Evolutionary conservation across 2,888 invertebrate species (phyloP).

Genomic region (Melanophora roralis): DNA sequence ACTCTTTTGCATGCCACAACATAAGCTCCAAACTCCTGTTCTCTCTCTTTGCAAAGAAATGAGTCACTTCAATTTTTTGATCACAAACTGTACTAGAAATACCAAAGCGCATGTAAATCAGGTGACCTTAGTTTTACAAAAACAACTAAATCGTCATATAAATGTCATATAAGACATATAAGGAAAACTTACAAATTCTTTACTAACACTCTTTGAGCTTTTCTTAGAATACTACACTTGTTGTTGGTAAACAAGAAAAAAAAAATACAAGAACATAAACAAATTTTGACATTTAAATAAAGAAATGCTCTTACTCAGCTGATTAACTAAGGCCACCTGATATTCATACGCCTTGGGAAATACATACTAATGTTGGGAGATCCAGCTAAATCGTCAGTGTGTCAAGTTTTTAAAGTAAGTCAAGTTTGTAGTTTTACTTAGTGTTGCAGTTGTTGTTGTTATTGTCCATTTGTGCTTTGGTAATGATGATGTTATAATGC

Average conservation of each 20-base stretch:
- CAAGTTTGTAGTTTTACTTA: conserved; percentile 25
- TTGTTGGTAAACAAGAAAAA: no score
- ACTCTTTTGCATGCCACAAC: conserved; percentile 31
- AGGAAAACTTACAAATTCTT: no score
- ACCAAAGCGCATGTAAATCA: no score
- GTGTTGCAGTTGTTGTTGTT: neutral
- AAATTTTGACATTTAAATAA: no score
- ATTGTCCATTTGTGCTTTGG: conserved; percentile 47
- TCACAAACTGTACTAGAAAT: no score
- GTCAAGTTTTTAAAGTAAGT: conserved; percentile 59
- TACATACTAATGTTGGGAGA: neutral
- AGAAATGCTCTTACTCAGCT: no score
- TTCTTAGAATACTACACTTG: no score
- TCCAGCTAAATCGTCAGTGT: conserved; percentile 49
- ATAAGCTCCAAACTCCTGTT: neutral
- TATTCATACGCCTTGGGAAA: conserved; percentile 33
- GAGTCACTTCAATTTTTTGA: conserved; percentile 37
- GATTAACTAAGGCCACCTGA: neutral
- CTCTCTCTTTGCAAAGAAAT: neutral
- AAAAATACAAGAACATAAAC: no score
- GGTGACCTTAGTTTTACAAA: no score
- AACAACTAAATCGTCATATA: no score
- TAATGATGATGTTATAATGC: conserved; percentile 45
- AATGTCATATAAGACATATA: no score
- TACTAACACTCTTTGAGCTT: no score